These are phyloP conservation scores for Listronotus bonariensis DNA, from an alignment of 1,140 invertebrate genomes.

Conservation along the genomic window DNA sequence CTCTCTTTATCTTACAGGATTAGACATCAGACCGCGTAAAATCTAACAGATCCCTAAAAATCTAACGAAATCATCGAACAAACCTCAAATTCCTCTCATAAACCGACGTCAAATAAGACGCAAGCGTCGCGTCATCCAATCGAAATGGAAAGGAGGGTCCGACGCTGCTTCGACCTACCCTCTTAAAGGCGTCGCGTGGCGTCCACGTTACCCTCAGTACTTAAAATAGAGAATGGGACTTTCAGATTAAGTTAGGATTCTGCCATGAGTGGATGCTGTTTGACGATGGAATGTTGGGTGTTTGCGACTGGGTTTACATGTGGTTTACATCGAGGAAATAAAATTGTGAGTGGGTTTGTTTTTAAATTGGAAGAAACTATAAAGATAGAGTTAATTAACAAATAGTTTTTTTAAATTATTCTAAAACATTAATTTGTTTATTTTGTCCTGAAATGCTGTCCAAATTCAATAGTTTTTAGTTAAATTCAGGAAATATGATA, in stretches of 20 bases:
- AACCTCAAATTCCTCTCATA: background rate
- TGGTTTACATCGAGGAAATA: no score
- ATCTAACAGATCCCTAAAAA: no score
- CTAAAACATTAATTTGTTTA: background rate
- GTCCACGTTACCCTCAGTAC: constrained; percentile 17
- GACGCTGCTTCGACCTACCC: constrained; percentile 1
- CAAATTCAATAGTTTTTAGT: no score
- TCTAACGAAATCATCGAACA: background rate
- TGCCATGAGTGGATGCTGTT: background rate
- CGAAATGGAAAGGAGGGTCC: background rate
- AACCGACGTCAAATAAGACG: constrained; percentile 9
- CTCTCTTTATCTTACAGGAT: no score
- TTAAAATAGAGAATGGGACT: constrained; percentile 13
- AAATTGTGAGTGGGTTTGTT: no score
- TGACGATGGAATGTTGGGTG: background rate
- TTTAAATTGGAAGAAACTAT: background rate
- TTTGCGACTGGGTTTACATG: no score
- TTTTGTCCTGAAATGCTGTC: no score
- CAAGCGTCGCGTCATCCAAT: constrained; percentile 17
- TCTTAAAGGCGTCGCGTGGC: constrained; percentile 25
- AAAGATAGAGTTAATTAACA: background rate
- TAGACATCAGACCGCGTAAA: no score
- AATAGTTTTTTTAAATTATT: background rate
- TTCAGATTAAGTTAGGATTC: constrained; percentile 17
- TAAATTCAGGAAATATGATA: no score